These are phyloP conservation scores for Corythoichthys intestinalis DNA, from an alignment of 2,113 vertebrate genomes.

Conservation along the genomic window DNA sequence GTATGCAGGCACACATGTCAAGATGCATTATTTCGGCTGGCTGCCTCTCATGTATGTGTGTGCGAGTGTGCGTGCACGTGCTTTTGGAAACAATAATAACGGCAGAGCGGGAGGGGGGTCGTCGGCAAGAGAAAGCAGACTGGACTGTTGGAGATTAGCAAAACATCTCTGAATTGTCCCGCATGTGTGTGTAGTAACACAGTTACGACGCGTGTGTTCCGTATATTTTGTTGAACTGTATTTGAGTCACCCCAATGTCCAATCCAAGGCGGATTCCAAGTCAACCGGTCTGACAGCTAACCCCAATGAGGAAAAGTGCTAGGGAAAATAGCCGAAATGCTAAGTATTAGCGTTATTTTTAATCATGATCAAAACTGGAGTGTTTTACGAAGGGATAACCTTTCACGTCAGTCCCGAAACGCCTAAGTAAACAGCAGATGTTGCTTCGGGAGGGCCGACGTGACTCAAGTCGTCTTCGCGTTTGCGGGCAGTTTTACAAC, in stretches of 20 bases:
- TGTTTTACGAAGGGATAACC: background rate
- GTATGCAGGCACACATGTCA: conserved; percentile 71
- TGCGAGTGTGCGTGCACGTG: conserved; percentile 12
- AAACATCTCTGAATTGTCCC: conserved; percentile 31
- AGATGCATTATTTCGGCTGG: conserved; percentile 69
- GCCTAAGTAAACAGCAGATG: background rate
- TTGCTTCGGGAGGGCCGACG: background rate
- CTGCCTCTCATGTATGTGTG: conserved; percentile 47
- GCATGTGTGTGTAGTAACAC: conserved; percentile 17
- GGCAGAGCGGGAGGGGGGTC: background rate
- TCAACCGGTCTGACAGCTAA: no score
- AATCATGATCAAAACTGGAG: background rate
- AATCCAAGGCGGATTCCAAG: no score
- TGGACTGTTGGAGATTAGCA: conserved; percentile 33
- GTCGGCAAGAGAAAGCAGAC: background rate
- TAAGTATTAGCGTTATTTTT: background rate
- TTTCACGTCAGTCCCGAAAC: background rate
- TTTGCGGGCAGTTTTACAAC: background rate
- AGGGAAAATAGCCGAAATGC: background rate
- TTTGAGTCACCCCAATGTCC: no score
- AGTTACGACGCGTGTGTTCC: background rate
- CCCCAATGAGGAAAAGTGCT: background rate
- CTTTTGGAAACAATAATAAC: conserved; percentile 39
- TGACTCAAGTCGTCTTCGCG: background rate
- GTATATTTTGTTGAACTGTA: no score